phyloP scores from a whole-genome alignment of 2,113 vertebrate genomes.

The Madoqua kirkii region DNA sequence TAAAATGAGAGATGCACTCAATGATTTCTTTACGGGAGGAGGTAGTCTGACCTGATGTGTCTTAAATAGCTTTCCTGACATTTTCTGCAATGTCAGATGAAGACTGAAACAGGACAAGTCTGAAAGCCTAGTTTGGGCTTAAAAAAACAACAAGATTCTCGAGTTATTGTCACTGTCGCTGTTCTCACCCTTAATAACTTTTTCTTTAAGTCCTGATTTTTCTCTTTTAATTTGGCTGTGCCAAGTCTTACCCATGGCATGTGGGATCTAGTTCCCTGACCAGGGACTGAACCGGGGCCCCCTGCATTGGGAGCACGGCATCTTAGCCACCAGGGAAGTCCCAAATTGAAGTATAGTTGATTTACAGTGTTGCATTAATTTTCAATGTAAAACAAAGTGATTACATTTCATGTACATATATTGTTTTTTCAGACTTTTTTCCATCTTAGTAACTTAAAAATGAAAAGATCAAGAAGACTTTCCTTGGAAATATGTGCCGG shows the following conservation, averaged over 20 bases:
- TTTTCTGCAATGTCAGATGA: not conserved
- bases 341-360: not conserved
- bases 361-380: not conserved
- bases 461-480: not conserved
- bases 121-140: constrained; percentile 36
- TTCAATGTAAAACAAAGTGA: not conserved
- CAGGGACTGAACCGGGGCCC: not conserved
- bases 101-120: not conserved
- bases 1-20: not conserved
- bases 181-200: not conserved
- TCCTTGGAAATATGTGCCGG: not conserved
- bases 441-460: not conserved
- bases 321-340: not conserved
- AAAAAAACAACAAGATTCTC: constrained; percentile 44
- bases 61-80: constrained; percentile 31
- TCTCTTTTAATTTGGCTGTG: not conserved
- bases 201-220: not conserved
- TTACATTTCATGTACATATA: not conserved
- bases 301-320: not conserved
- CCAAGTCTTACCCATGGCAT: not conserved
- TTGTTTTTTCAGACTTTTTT: not conserved
- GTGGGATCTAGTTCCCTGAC: not conserved
- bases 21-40: not conserved
- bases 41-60: not conserved
- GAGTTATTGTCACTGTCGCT: not conserved